These are phyloP conservation scores for Corythoichthys intestinalis DNA, from an alignment of 2,113 vertebrate genomes.

Conservation along the genomic window DNA sequence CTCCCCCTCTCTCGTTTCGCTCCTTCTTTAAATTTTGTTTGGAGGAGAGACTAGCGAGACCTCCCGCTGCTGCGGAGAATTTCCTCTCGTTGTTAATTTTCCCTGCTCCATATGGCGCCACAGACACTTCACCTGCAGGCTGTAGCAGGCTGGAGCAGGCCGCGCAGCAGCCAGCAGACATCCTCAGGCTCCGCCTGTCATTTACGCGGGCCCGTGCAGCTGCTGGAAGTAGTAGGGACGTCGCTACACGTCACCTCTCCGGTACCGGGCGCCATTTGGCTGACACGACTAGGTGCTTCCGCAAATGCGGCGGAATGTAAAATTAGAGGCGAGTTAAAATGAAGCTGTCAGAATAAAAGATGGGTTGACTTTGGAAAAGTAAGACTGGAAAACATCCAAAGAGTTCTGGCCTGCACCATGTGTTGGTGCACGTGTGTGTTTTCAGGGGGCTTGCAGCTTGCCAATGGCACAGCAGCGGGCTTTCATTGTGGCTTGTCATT, in stretches of 20 bases:
- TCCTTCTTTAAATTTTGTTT: slow-evolving; percentile 93
- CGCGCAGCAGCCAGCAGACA: slow-evolving; percentile 87
- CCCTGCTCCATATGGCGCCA: slow-evolving; percentile 99
- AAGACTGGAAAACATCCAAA: slow-evolving; percentile 43
- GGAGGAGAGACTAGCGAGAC: slow-evolving; percentile 81
- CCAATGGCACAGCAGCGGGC: slow-evolving; percentile 81
- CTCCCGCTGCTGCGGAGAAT: slow-evolving; percentile 95
- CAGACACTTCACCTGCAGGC: slow-evolving; percentile 99
- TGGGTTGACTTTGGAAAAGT: slow-evolving; percentile 4
- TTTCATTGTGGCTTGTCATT: slow-evolving; percentile 99
- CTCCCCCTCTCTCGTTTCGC: slow-evolving; percentile 81
- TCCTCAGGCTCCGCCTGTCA: slow-evolving; percentile 98
- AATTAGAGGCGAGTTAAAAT: slow-evolving; percentile 13
- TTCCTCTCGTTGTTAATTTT: slow-evolving; percentile 99
- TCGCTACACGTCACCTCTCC: slow-evolving; percentile 77
- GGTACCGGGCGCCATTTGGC: slow-evolving; percentile 77
- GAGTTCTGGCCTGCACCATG: slow-evolving; percentile 24
- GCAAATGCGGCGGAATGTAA: slow-evolving; percentile 20
- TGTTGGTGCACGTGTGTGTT: slow-evolving; percentile 20
- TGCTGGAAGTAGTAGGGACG: slow-evolving; percentile 75
- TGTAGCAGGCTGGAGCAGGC: slow-evolving; percentile 97
- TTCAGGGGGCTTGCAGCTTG: slow-evolving; percentile 58
- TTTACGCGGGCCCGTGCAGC: slow-evolving; percentile 93
- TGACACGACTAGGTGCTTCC: slow-evolving; percentile 24
- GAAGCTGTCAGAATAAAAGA: neutral